phyloP scores from a whole-genome alignment of 2,888 invertebrate species.

The Dasypogon diadema region DNA sequence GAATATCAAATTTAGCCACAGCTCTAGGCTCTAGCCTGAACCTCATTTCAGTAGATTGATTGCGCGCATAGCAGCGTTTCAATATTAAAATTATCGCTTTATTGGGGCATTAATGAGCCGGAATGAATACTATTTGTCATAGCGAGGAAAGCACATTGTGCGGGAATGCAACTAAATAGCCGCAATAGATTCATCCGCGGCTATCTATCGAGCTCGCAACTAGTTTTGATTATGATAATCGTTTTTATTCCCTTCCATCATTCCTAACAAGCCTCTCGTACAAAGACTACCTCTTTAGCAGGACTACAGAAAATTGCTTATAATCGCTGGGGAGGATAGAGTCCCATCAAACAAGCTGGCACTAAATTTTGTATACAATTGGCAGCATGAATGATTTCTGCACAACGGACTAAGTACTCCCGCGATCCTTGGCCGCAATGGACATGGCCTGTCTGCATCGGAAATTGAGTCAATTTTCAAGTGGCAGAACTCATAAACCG shows the following conservation, averaged over 20 bases:
- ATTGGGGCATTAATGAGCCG: conserved; percentile 41
- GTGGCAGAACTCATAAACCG: conserved; percentile 13
- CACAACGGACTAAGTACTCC: conserved; percentile 21
- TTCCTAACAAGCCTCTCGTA: background rate
- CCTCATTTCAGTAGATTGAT: conserved; percentile 39
- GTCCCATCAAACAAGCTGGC: conserved; percentile 20
- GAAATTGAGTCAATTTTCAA: conserved; percentile 37
- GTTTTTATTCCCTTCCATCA: background rate
- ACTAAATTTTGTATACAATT: conserved; percentile 40
- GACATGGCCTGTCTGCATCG: conserved; percentile 29
- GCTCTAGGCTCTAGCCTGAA: background rate
- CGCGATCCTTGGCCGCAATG: conserved; percentile 8
- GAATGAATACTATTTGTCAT: conserved; percentile 44
- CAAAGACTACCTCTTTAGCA: conserved; percentile 6
- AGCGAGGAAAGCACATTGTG: conserved; percentile 10
- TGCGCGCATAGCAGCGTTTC: conserved; percentile 19
- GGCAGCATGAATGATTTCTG: conserved; percentile 36
- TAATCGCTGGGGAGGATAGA: conserved; percentile 17
- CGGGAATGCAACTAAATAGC: conserved; percentile 24
- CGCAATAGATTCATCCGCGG: background rate
- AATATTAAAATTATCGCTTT: conserved; percentile 45
- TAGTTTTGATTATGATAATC: conserved; percentile 38
- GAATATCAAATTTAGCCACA: conserved; percentile 38
- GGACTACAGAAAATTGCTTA: conserved; percentile 32
- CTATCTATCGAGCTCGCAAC: conserved; percentile 7